A percentile compares a stretch with the other conserved stretches of the same genome.
phyloP scores from a whole-genome alignment of 2,113 vertebrate genomes.

The Camarhynchus parvulus region DNA sequence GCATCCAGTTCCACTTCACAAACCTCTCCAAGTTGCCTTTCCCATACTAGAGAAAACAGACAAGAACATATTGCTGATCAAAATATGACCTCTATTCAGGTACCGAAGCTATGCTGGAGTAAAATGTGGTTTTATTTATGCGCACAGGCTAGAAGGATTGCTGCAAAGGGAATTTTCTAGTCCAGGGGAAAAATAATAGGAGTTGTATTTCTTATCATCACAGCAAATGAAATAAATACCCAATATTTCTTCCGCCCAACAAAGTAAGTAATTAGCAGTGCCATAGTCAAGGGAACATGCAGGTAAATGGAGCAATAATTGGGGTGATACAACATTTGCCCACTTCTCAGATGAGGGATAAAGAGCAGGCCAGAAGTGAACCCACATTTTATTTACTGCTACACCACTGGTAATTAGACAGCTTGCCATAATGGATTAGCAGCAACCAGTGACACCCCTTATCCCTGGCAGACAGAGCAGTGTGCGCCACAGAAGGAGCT shows the following conservation, averaged over 20 bases:
- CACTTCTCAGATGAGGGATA: constrained; percentile 62
- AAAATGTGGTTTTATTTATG: neutral
- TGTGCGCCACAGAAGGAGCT: neutral
- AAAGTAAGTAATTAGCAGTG: constrained; percentile 60
- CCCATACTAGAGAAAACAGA: neutral
- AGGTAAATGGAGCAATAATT: constrained; percentile 66
- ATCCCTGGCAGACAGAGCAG: constrained; percentile 43
- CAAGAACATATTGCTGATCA: neutral
- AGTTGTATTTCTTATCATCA: constrained; percentile 42
- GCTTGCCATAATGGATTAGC: constrained; percentile 63
- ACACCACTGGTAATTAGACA: constrained; percentile 41
- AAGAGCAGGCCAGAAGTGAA: constrained; percentile 57
- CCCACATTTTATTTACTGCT: constrained; percentile 53
- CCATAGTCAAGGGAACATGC: constrained; percentile 44
- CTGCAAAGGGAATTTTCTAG: neutral
- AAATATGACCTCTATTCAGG: neutral
- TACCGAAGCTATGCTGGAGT: neutral
- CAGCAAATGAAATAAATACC: constrained; percentile 58
- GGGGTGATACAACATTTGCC: constrained; percentile 65
- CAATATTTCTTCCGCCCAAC: constrained; percentile 29
- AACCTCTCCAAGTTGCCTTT: neutral
- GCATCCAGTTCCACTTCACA: neutral
- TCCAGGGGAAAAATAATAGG: constrained; percentile 19
- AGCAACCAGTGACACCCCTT: constrained; percentile 41
- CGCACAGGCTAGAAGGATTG: neutral